A percentile compares a stretch with the other conserved stretches of the same genome.
Evolutionary conservation across 2,888 invertebrate species (phyloP).

Genomic region (Pterostichus madidus): DNA sequence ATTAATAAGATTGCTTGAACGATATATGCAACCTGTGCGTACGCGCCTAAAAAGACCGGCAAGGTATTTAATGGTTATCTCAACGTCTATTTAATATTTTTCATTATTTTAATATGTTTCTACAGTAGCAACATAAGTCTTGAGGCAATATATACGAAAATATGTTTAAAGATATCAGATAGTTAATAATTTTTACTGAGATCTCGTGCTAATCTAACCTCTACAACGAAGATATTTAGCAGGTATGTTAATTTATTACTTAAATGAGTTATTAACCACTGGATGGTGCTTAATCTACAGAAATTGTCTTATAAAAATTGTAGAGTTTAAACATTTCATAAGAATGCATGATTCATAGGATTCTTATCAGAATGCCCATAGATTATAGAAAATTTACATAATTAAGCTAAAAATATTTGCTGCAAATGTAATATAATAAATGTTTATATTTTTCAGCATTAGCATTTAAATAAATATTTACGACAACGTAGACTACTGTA

Average conservation of each 20-base stretch:
- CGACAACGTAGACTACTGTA: background rate
- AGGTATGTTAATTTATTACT: conserved; percentile 43
- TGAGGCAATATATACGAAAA: conserved; percentile 16
- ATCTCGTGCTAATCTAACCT: conserved; percentile 55
- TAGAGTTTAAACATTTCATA: no score
- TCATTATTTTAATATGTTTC: conserved; percentile 51
- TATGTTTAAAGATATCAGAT: conserved; percentile 37
- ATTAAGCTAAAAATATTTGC: background rate
- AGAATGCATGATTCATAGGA: no score
- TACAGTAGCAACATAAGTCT: conserved; percentile 40
- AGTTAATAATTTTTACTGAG: conserved; percentile 18
- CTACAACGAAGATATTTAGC: conserved; percentile 55
- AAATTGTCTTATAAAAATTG: no score
- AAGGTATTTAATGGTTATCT: conserved; percentile 57
- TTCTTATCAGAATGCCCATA: background rate
- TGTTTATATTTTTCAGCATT: conserved; percentile 6
- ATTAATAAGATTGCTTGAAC: conserved; percentile 8
- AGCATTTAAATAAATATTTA: background rate
- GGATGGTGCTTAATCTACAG: no score
- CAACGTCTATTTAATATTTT: conserved; percentile 53
- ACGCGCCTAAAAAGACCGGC: conserved; percentile 66
- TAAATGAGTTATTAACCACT: background rate
- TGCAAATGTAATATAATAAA: background rate
- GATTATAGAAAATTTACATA: conserved; percentile 5
- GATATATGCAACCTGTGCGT: conserved; percentile 33